Evolutionary conservation across 2,113 vertebrate genomes (phyloP), one percentile per base, ranked within the genome.

Genomic region (Psittacara wagleri): DNA sequence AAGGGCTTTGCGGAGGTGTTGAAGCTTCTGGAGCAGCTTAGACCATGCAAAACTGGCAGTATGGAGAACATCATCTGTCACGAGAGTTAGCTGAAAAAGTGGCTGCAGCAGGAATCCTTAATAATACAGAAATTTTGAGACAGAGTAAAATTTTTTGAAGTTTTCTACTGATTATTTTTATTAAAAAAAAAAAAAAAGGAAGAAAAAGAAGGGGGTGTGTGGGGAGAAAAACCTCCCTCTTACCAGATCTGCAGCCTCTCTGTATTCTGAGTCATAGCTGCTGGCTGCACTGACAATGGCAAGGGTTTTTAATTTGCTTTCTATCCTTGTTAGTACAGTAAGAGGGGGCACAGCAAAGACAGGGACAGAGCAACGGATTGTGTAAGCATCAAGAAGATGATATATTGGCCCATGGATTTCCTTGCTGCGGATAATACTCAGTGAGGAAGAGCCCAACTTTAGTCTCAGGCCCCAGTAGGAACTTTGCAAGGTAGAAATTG

Each of bases 221-320:
- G 52, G 57, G 54, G 73, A 70, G 52, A 72, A 95, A 89, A 96
- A 51, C 1, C 73, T 88, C 61, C 64, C 49, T 88, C 51, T 83
- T 93, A 88, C 83, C 73, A 90, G 52, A 64, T 92, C 61, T 88
- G 64, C 86, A 90, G 76, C 69, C 62, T 90, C 83, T 80, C 33
- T 83, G 68, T 83, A 54, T 94, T 96, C 90, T 93, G 92, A 96
- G 73, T 96, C 92, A 90, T 78, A 95, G 88, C 80, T 96, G 46
- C 93, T 95, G 88, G 86, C 94, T 92, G 85, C 49, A 86, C 41
- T 73, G 73, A 62, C 79, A 93, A 79, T 75, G 62, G 92, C 43
- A 88, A 75, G 33, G 37, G 35, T 41, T 86, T 86, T 57, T 14
- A 92, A 90, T 90, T 92, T 93, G 51, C 76, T 96, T 95, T 90